Evolutionary conservation across 2,888 invertebrate genomes (phyloP).

Genomic region (Lottia scabra): DNA sequence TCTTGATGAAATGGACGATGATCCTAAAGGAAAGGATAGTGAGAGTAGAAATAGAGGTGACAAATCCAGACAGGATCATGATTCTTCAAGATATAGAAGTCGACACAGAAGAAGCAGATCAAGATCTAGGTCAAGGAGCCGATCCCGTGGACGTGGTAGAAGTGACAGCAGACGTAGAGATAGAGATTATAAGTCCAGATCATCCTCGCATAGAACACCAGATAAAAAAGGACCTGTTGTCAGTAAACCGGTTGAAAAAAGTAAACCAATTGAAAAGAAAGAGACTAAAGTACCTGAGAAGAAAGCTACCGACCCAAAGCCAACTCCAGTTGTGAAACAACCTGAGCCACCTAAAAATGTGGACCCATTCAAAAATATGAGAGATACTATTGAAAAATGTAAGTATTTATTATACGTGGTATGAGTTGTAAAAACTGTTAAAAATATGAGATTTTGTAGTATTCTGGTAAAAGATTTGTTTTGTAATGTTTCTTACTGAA

Average conservation of each 20-base stretch:
- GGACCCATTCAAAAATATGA: not conserved
- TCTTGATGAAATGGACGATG: slow-evolving; percentile 20
- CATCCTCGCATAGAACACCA: not conserved
- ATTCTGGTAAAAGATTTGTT: too few relatives aligned
- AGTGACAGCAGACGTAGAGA: not conserved
- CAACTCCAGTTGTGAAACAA: not conserved
- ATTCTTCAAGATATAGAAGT: not conserved
- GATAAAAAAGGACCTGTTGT: not conserved
- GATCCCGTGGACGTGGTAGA: not conserved
- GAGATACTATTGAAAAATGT: slow-evolving; percentile 4
- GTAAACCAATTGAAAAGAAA: not conserved
- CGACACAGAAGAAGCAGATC: not conserved
- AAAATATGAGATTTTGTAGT: too few relatives aligned
- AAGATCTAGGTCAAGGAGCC: not conserved
- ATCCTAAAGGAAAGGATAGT: not conserved
- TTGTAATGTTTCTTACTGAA: too few relatives aligned
- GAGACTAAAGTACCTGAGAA: not conserved
- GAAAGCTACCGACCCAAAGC: not conserved
- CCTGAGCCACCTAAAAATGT: not conserved
- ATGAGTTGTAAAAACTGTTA: too few relatives aligned
- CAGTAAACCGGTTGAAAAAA: not conserved
- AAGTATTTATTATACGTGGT: not conserved
- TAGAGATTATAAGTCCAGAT: not conserved
- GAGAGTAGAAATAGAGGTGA: not conserved
- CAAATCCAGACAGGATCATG: not conserved